phyloP scores from a whole-genome alignment of 1,140 invertebrate species.

The Diorhabda elongata region DNA sequence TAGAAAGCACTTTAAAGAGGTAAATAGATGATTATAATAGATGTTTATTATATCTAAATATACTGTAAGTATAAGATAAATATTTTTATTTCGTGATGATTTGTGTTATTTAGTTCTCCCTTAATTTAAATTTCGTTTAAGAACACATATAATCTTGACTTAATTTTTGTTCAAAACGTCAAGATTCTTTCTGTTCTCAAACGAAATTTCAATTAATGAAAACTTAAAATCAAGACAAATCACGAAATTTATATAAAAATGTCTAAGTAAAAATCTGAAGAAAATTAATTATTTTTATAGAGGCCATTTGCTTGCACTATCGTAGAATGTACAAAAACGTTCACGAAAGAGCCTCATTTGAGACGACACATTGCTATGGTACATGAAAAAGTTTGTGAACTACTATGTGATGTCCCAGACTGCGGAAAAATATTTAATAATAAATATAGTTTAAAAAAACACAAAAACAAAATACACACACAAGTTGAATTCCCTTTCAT shows the following conservation, averaged over 20 bases:
- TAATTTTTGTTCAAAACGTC: neutral
- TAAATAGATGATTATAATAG: slow-evolving; percentile 34
- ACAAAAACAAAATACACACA: slow-evolving; percentile 40
- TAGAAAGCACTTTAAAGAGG: slow-evolving; percentile 47
- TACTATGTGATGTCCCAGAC: slow-evolving; percentile 29
- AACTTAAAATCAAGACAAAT: neutral
- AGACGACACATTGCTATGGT: slow-evolving; percentile 47
- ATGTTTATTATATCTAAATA: neutral
- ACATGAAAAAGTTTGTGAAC: slow-evolving; percentile 27
- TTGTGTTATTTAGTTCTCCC: too few relatives aligned
- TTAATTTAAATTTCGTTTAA: neutral
- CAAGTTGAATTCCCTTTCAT: slow-evolving; percentile 35
- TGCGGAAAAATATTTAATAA: slow-evolving; percentile 34
- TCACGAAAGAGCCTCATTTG: slow-evolving; percentile 51
- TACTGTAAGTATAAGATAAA: neutral
- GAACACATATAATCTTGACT: neutral
- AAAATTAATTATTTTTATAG: slow-evolving; percentile 36
- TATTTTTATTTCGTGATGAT: neutral
- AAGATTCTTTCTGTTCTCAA: neutral
- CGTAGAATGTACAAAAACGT: slow-evolving; percentile 48
- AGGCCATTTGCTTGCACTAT: slow-evolving; percentile 47
- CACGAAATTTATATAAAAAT: neutral
- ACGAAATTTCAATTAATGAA: neutral
- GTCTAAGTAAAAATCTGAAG: neutral
- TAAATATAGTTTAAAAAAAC: slow-evolving; percentile 40